Evolutionary conservation across 2,797 vertebrate genomes (phyloP), one percentile per base, ranked within the genome.

Genomic region (Zenarchopterus dispar): DNA sequence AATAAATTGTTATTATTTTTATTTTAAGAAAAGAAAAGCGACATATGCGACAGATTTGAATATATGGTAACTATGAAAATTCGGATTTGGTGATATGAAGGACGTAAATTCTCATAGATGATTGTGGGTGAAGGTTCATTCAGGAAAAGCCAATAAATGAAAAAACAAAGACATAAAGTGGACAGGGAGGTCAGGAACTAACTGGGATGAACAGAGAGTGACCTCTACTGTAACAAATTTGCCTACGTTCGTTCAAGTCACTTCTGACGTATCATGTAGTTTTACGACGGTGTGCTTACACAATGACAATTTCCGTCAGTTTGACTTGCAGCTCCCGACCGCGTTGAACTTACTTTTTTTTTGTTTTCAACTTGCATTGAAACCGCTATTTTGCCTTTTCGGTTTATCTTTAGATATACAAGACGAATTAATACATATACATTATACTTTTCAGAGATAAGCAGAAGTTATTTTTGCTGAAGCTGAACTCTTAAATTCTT

Each of bases 241-340:
- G 22, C 52, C 23, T 24, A 26, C 16, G 59, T 49, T 5, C 55
- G 50, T 56, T 52, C 67, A 11, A 54, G 75, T 67, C 73, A 43
- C 50, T 5, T 47, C 50, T 87, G 88, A 88, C 90, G 87, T 85
- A 47, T 19, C 2, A 11, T 18, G 64, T 68, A 47, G 56, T 84
- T 89, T 92, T 92, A 90, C 90, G 91, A 91, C 91, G 90, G 85
- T 84, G 88, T 85, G 88, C 84, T 88, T 83, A 82, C 78, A 81
- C 88, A 84, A 87, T 87, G 80, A 81, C 84, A 84, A 66, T 92
- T 93, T 93, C 89, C 91, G 90, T 89, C 77, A 90, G 51, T 80
- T 82, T 77, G 72, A 81, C 82, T 89, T 59, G 80, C 76, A 52
- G 81, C 70, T 81, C 72, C 59, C 75, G 67, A 73, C 70, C 84